Evolutionary conservation across 2,113 vertebrate genomes (phyloP).

Genomic region (Nesospiza acunhae): DNA sequence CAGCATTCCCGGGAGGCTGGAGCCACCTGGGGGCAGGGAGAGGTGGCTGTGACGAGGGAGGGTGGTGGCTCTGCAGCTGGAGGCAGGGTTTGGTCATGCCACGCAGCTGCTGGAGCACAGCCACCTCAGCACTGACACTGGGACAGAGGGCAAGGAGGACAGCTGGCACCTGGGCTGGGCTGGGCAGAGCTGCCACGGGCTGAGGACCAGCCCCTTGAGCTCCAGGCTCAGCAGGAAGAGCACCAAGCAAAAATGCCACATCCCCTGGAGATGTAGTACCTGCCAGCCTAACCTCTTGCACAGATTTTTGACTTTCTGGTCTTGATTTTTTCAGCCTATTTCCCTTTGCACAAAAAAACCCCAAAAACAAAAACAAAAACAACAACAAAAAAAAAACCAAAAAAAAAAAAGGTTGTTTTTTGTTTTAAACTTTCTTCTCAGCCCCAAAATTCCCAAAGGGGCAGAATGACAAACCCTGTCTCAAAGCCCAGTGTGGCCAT

Average conservation of each 20-base stretch:
- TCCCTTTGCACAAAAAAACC: background rate
- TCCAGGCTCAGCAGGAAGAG: background rate
- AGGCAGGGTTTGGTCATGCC: background rate
- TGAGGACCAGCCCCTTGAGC: background rate
- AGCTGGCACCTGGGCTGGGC: background rate
- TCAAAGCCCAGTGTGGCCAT: background rate
- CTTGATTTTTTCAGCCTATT: background rate
- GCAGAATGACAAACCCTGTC: background rate
- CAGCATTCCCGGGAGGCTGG: accelerated
- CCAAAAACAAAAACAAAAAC: too few species aligned
- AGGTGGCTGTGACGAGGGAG: accelerated
- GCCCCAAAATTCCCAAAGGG: background rate
- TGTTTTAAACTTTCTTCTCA: background rate
- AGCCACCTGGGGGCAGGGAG: background rate
- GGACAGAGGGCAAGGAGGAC: background rate
- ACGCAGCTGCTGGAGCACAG: background rate
- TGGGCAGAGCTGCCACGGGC: background rate
- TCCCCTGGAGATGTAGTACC: background rate
- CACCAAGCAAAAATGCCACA: background rate
- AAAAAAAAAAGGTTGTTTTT: too few species aligned
- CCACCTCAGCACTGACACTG: background rate
- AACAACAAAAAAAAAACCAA: too few species aligned
- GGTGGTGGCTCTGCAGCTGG: background rate
- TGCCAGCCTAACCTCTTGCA: background rate
- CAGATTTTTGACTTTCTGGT: background rate